Base-by-base conservation (phyloP, 2,113 vertebrate species). In the zebrafish (Danio rerio) region DNA sequence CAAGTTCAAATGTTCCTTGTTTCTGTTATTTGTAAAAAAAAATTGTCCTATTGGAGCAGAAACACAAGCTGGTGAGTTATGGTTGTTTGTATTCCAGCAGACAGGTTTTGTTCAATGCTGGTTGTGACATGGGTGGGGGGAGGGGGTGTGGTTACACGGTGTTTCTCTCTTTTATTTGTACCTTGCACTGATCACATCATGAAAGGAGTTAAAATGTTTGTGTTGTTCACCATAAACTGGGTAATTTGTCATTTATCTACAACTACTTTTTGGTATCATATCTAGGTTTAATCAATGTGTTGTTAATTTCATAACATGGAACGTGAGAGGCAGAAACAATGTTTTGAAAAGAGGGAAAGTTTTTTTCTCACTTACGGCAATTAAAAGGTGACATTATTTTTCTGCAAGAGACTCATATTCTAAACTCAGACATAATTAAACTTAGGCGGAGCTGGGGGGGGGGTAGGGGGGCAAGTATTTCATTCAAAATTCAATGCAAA, bases 61-160 rank as follows among this genome's bases (percentile, higher is more conserved):
- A 18, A 69, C 16, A 11, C 1, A 4, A 20, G 66, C 66, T 47
- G 66, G 15, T 69, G 66, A 69, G 66, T 49, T 69, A 69, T 69
- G 66, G 66, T 69, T 69, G 16, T 69, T 18, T 6, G 45, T 69
- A 69, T 69, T 20, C 43, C 43, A 69, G 66, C 66, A 3, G 42
- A 69, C 49, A 45, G 31, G 31, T 31, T 49, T 69, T 69, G 15
- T 47, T 18, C 5, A 6, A n/a, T 11, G 65, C 18, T 5, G 43
- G 47, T 49, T n/a, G 9, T 0, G 45, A 18, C 43, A 18, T 3
- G 45, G 45, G 16, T 7, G 9, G n/a, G 40, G 40, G 45, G 16
- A n/a, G n/a, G 10, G 9, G 45, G 5, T 43, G 9, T 5, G 18
- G n/a, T 20, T 49, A 9, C 16, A 69, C 15, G 0, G 42, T 45